phyloP scores from a whole-genome alignment of 2,888 invertebrate genomes.

The Boloria euphrosyne region DNA sequence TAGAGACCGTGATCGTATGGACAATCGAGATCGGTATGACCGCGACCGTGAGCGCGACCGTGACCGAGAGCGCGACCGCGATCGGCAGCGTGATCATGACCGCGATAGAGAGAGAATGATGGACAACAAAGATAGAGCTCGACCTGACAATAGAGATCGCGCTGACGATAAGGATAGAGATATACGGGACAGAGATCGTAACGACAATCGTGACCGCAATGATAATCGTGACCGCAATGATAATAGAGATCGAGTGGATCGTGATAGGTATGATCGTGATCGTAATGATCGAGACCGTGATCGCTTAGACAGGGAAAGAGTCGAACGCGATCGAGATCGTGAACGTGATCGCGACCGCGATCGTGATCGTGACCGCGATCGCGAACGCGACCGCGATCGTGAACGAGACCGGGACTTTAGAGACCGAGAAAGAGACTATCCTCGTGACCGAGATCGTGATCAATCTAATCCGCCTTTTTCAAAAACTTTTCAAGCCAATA shows the following conservation, averaged over 20 bases:
- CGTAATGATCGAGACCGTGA: conserved; percentile 58
- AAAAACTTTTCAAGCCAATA: conserved; percentile 89
- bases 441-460: conserved; percentile 71
- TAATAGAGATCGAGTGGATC: conserved; percentile 37
- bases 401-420: conserved; percentile 51
- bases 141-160: conserved; percentile 50
- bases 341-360: conserved; percentile 57
- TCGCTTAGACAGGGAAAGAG: conserved; percentile 57
- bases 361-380: conserved; percentile 56
- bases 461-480: conserved; percentile 85
- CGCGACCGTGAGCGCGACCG: conserved; percentile 55
- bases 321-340: conserved; percentile 50
- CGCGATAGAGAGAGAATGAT: conserved; percentile 47
- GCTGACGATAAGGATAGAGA: conserved; percentile 55
- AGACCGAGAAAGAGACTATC: conserved; percentile 46
- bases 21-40: conserved; percentile 50
- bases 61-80: conserved; percentile 49
- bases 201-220: conserved; percentile 55
- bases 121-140: conserved; percentile 49
- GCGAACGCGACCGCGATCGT: conserved; percentile 58
- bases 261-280: conserved; percentile 52
- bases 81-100: conserved; percentile 50
- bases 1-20: conserved; percentile 48
- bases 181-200: conserved; percentile 61
- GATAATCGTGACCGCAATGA: conserved; percentile 48